Base-by-base conservation (phyloP, 2,113 vertebrate genomes). In the Hyperoodon ampullatus region DNA sequence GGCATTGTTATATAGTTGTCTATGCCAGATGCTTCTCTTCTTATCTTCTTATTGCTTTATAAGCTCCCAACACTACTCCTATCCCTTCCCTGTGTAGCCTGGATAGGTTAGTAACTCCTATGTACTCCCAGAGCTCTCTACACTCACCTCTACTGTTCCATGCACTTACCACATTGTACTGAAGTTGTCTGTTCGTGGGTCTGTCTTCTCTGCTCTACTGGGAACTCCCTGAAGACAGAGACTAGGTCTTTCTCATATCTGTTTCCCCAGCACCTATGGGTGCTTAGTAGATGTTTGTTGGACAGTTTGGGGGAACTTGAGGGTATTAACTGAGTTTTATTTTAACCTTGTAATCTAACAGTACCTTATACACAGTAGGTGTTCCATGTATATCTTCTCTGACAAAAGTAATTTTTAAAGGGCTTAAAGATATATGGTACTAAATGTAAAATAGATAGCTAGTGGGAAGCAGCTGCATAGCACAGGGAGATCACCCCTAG, bases 311-410 rank as follows among this genome's bases (percentile, higher is more conserved):
- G 60, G 55, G 24, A 94, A 88, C 19, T 68, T 88, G 24, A 94
- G 15, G 35, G 72, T 81, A 74, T 71, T 81, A 39, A 33, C 33
- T 6, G 21, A 21, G 26, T 82, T 94, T 90, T 72, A 90, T 90
- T 90, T 85, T 90, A 90, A 88, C 53, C 15, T 81, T 86, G 24
- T 58, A 86, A 86, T 66, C 35, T 80, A 90, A 85, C 11, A 72
- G 44, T 72, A 74, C 7, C 61, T 92, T 94, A 30, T 39, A 63
- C 47, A 92, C 8, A 44, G 68, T 77, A 84, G 42, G 44, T 96
- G 19, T 78, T 84, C 55, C 30, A 5, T 53, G 50, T 88, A 84
- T 11, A 92, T 88, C 18, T 88, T 88, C n/a, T 63, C 61, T 72
- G 44, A 83, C 77, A 55, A 88, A 71, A 70, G 28, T 96, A 55